Evolutionary conservation across 2,888 invertebrate species (phyloP), one percentile per base, ranked within the genome.

Genomic region (Mesorhabditis spiculigera): DNA sequence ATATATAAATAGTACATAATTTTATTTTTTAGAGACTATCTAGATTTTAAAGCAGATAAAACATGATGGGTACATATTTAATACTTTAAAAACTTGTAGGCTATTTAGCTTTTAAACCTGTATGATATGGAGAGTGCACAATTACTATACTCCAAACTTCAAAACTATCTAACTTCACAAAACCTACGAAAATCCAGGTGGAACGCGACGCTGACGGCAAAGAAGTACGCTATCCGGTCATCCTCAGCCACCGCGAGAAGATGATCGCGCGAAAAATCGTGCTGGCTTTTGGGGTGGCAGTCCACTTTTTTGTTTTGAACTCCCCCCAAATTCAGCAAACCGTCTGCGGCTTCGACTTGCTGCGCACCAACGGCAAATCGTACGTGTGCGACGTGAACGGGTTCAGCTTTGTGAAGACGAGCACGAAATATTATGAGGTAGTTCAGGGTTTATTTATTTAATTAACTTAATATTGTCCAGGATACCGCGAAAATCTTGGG

Each of bases 301-400:
- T 28, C 28, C 28, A 28, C 28, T 28, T 28, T 28, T 28, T 28
- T 28, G 28, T 3, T 28, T 28, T 3, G 1, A 28, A 28, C 28
- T 28, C 28, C 28, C 28, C 28, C 28, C 28, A 28, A 28, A 28
- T 86, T 63, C 83, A 89, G 88, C 98, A 99, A 89, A 97, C 95
- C 6, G 98, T 99, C 5, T 99, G 98, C 87, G 98, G 98, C 28
- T 99, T 99, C 87, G 98, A 98, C 89, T 90, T 98, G 75, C 89
- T 98, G 68, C 80, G 96, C 87, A 97, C 98, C 41, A 97, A 94
- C 89, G 98, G 98, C 66, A 94, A 95, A 87, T 97, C 97, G 0
- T 98, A 93, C 87, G 98, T 99, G 0, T 98, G 98, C 88, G 98
- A 99, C 89, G 98, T 99, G 4, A 99, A 99, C 88, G 98, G 98